phyloP scores from a whole-genome alignment of 2,797 vertebrate genomes.

The Gorsachius magnificus region DNA sequence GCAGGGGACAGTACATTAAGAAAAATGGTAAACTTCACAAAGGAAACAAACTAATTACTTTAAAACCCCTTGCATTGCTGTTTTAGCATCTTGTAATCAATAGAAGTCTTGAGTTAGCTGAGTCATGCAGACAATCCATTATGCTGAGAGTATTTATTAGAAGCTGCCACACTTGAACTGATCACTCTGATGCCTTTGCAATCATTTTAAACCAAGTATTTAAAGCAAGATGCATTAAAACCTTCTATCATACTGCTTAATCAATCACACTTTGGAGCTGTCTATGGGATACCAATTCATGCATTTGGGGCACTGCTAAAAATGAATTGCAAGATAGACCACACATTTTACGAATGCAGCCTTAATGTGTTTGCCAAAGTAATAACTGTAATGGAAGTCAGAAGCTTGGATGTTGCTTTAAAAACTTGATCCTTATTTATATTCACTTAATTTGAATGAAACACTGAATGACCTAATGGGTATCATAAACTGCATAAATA shows the following conservation, averaged over 20 bases:
- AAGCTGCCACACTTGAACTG: not conserved
- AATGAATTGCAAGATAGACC: not conserved
- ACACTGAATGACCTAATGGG: not conserved
- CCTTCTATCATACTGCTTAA: not conserved
- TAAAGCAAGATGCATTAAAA: not conserved
- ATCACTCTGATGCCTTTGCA: not conserved
- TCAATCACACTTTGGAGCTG: constrained; percentile 16
- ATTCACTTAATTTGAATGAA: constrained; percentile 19
- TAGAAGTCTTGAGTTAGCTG: not conserved
- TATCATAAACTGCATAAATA: not conserved
- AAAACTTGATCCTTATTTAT: not conserved
- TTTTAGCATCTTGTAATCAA: not conserved
- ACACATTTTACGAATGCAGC: not conserved
- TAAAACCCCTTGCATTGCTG: not conserved
- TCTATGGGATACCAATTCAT: constrained; percentile 18
- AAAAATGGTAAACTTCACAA: not conserved
- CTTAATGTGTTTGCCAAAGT: constrained; percentile 23
- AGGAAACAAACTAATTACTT: not conserved
- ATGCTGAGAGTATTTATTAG: not conserved
- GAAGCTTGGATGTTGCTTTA: not conserved
- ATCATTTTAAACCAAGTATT: not conserved
- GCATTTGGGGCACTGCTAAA: constrained; percentile 16
- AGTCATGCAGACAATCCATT: not conserved
- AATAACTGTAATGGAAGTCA: constrained; percentile 47
- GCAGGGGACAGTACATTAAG: not conserved